Evolutionary conservation across 1,140 invertebrate species (phyloP), one percentile per base, ranked within the genome.

Genomic region (Limonius californicus): DNA sequence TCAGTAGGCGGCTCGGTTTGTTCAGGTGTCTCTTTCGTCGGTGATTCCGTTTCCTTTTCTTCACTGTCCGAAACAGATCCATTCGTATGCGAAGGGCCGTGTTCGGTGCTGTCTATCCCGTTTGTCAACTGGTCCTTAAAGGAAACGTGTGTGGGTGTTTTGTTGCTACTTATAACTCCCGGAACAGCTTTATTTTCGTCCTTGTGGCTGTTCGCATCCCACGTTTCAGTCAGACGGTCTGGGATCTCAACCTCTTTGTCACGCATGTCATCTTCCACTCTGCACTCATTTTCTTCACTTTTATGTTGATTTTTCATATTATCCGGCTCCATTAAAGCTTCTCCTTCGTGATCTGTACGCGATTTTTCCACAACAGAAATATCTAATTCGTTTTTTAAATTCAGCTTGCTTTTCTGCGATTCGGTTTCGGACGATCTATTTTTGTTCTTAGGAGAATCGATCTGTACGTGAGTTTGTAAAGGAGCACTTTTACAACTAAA

Each of bases 401-500:
- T 45, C 14, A 45, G 14, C 2, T 45, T 12, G 2, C 6, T 18
- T 15, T 45, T 45, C 2, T 18, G 4, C 12, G 12, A n/a, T 15
- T 45, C 42, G 2, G 3, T 45, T 4, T 18, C 42, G 2, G 42
- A 12, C 42, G 42, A 6, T 50, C 16, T 50, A 50, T 19, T 11
- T 50, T 50, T 14, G 12, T 6, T 3, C 2, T 19, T 18, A 18
- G 16, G 45, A 7, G 45, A 12, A 2, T 18, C 45, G 20, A 19
- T 18, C 2, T 50, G 14, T 6, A n/a, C 6, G 19, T 23, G 12
- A 23, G 54, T 55, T 7, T 18, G 19, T 16, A 21, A 19, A 50
- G 54, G 54, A 7, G 18, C 54, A 27, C 54, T 55, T 55, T 55
- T 55, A 16, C 54, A 27, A n/a, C 20, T 16, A 55, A 55, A 55